Base-by-base conservation (phyloP, 2,113 vertebrate genomes). In the Actenoides hombroni region DNA sequence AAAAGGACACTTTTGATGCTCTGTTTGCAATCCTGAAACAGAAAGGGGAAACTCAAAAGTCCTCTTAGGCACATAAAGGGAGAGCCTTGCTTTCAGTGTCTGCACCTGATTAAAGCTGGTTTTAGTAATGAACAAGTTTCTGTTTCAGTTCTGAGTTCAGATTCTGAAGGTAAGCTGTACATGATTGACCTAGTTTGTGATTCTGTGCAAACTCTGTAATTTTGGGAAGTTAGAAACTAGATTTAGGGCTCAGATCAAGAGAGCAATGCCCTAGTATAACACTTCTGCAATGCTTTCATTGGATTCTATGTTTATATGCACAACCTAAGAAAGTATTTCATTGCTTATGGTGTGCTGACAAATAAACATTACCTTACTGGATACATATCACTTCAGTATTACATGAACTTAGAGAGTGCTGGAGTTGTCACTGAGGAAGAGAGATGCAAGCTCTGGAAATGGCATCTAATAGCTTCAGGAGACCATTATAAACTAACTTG, bases 31-130 rank as follows among this genome's bases (percentile, higher is more conserved):
- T 90, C 51, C 46, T 74, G 46, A 21, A 85, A 71, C 13, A 21
- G n/a, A 46, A 90, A 76, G 60, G 28, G 37, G 73, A 82, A 70
- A 23, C 13, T 83, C 71, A 64, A 1, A 84, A 49, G 37, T 59
- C 56, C 31, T 53, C 17, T 23, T 68, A 5, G 1, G 7, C 6
- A 12, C 0, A 0, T 35, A 9, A 54, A 86, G n/a, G 14, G 11
- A 56, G 13, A 60, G 35, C 31, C n/a, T 88, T 73, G 54, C 23
- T 69, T 74, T 88, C 59, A 51, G 63, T 53, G 37, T 65, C 51
- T 86, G 57, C 25, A 48, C 5, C 7, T 44, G 44, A 67, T 33
- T 85, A 54, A 87, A 78, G 16, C 29, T 91, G 42, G 4, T 10
- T 95, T 83, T 79, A 91, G 23, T 64, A 20, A 49, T n/a, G 15